Evolutionary conservation across 2,113 vertebrate genomes (phyloP).

Genomic region (Empidonax traillii): DNA sequence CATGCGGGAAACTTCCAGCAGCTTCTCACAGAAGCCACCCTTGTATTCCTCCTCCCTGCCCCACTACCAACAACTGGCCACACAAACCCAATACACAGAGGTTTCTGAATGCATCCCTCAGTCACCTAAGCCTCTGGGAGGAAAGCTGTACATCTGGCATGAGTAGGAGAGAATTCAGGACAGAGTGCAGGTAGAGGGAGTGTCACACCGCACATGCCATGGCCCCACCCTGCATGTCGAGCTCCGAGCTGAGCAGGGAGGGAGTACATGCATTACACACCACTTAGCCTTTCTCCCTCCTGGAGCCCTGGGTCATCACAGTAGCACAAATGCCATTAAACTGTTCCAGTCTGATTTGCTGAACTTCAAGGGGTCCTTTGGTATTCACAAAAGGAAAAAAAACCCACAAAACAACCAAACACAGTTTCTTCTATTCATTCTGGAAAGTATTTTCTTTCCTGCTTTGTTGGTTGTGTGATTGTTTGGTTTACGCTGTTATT

Average conservation of each 20-base stretch:
- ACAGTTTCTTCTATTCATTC: background rate
- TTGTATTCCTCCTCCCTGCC: background rate
- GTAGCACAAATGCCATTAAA: background rate
- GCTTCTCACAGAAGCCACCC: background rate
- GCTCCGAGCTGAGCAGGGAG: background rate
- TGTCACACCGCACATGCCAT: background rate
- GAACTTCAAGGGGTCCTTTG: background rate
- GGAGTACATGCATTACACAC: background rate
- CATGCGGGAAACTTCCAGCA: background rate
- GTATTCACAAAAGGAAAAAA: background rate
- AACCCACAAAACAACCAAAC: no score
- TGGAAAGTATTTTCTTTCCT: conserved; percentile 24
- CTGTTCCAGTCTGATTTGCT: background rate
- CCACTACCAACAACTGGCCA: background rate
- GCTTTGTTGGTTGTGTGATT: background rate
- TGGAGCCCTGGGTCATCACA: rapidly evolving
- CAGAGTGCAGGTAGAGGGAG: background rate
- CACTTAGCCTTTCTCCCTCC: background rate
- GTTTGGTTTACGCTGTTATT: conserved; percentile 11
- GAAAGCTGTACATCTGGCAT: rapidly evolving
- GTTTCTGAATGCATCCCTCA: background rate
- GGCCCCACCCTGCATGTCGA: background rate
- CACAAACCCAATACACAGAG: background rate
- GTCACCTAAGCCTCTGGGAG: background rate
- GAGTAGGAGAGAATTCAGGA: background rate